Percentiles rank a stretch among this genome's conserved stretches.
Conservation (phyloP, 2,888 invertebrate genomes). For the Bibio marci region DNA sequence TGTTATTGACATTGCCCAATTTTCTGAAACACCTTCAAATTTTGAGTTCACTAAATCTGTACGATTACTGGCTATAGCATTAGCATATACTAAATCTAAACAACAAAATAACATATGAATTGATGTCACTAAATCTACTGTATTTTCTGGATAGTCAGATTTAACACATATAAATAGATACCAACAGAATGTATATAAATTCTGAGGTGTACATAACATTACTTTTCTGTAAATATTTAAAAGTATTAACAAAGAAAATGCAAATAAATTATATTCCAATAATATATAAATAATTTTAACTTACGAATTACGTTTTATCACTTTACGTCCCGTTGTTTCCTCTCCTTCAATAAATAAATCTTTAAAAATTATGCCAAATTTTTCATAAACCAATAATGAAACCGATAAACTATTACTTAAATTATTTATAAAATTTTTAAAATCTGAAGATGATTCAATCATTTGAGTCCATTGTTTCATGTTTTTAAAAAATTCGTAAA, state of each 20-base stretch:
- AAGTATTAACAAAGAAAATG: too few relatives aligned
- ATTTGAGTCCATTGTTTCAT: constrained; percentile 92
- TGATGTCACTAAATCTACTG: constrained; percentile 86
- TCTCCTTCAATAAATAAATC: constrained; percentile 55
- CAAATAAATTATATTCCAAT: too few relatives aligned
- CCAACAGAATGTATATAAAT: constrained; percentile 89
- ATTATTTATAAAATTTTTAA: constrained; percentile 64
- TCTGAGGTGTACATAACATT: constrained; percentile 60
- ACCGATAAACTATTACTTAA: constrained; percentile 85
- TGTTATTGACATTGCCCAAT: constrained; percentile 35
- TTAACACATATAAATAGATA: constrained; percentile 79
- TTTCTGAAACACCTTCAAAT: constrained; percentile 52
- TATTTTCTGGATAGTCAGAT: constrained; percentile 52
- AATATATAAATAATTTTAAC: too few relatives aligned
- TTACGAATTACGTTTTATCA: too few relatives aligned
- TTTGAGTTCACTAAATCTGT: constrained; percentile 71
- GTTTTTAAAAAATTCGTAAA: constrained; percentile 87
- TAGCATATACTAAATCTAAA: constrained; percentile 77
- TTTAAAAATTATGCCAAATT: constrained; percentile 74
- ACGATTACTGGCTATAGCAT: constrained; percentile 63
- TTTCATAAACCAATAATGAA: constrained; percentile 83
- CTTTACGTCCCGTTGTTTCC: too few relatives aligned
- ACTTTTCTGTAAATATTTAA: constrained; percentile 32
- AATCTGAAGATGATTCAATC: constrained; percentile 71
- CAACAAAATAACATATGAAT: constrained; percentile 82